Percentiles rank a stretch among this genome's conserved stretches.
Conservation (phyloP, 2,797 vertebrate genomes). For the Pangasius larnaudii region DNA sequence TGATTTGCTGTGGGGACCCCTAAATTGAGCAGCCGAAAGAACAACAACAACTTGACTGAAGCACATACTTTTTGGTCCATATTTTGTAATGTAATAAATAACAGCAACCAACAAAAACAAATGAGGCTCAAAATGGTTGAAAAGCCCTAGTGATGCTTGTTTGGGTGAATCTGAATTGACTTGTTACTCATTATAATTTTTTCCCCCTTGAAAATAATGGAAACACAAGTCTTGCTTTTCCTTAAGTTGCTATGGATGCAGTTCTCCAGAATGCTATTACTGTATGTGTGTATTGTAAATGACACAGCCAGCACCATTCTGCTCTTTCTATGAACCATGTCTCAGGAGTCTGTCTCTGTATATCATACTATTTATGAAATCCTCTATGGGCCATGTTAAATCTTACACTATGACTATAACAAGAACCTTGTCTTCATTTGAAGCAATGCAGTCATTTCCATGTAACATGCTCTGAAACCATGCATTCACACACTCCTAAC, state of each 20-base stretch:
- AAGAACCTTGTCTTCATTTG: constrained; percentile 24
- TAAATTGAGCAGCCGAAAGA: too few species aligned
- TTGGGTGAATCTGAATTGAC: background rate
- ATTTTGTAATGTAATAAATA: background rate
- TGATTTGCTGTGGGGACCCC: too few species aligned
- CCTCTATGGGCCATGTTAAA: constrained; percentile 21
- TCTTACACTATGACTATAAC: constrained; percentile 22
- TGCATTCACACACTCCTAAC: constrained; percentile 2
- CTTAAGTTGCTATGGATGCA: background rate
- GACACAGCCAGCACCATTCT: background rate
- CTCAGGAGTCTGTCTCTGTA: constrained; percentile 22
- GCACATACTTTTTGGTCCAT: too few species aligned
- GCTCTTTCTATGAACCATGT: constrained; percentile 12
- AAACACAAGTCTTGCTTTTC: background rate
- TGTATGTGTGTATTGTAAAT: background rate
- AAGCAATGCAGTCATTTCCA: constrained; percentile 14
- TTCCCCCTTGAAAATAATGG: background rate
- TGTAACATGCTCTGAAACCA: background rate
- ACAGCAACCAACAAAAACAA: background rate
- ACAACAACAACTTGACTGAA: too few species aligned
- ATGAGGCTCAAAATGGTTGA: background rate
- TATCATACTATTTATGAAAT: background rate
- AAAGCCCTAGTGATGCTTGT: background rate
- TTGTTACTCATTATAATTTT: background rate
- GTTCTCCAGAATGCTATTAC: background rate